Evolutionary conservation across 2,797 vertebrate genomes (phyloP), one percentile per base, ranked within the genome.

Genomic region (Scarus forsteni): DNA sequence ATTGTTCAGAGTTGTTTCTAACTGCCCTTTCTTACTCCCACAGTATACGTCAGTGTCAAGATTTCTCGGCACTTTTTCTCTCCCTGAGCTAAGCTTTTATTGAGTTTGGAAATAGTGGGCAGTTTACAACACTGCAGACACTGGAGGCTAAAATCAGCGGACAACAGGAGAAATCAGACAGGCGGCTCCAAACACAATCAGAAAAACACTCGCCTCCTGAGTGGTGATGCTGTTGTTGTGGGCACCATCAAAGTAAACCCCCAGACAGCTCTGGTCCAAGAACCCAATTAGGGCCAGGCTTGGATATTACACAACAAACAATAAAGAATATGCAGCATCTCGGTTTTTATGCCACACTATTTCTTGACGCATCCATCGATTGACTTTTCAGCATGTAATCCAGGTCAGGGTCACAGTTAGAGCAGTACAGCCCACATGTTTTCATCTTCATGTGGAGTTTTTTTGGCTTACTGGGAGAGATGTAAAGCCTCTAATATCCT

Each of bases 91-190:
- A 49, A 51, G 54, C 48, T 52, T 66, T 65, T 59, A 65, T 74
- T 79, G 52, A 61, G 55, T 55, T 56, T 44, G 55, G 74, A 79
- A 66, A 71, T 58, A 63, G 64, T 45, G 66, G 43, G 38, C 44
- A 80, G 76, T 74, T 68, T 59, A 66, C 49, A 53, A 69, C 40
- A 66, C 10, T 52, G 53, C 35, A 64, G 43, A 66, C 58, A 77
- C 75, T 62, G 66, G 72, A 58, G 77, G 70, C 70, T 10, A 60
- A 67, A 77, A 73, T 59, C 59, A 60, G 19, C 60, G 43, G 66
- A 60, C 68, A 54, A 82, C 59, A 68, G 45, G 43, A 58, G 36
- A 46, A 65, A 74, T 66, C 53, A 39, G 73, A 54, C 39, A 62
- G 57, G 55, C 44, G 38, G 53, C 51, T 40, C 46, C 70, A 61